phyloP scores from a whole-genome alignment of 2,113 vertebrate genomes.

The Leptobrachium leishanense region DNA sequence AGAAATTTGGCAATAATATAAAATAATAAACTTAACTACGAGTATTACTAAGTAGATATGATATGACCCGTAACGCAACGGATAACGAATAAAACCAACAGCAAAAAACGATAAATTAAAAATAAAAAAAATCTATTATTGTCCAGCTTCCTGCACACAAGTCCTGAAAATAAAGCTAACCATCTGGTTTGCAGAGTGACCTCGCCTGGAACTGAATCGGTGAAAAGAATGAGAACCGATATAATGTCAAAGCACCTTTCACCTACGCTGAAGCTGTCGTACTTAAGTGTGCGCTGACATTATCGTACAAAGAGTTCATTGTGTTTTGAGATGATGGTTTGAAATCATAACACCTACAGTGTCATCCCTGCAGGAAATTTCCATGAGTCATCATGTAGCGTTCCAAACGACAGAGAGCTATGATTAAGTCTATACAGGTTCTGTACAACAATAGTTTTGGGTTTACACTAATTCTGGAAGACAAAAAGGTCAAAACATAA shows the following conservation, averaged over 20 bases:
- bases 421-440: too few species aligned
- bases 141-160: not conserved
- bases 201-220: not conserved
- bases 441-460: too few species aligned
- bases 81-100: too few species aligned
- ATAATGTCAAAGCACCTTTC: not conserved
- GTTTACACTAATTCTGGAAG: too few species aligned
- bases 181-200: not conserved
- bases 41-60: too few species aligned
- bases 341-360: conserved; percentile 15
- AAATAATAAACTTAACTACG: too few species aligned
- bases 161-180: not conserved
- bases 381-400: conserved; percentile 9
- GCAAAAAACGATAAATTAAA: not conserved
- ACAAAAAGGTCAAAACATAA: too few species aligned
- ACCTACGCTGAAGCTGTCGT: conserved; percentile 14
- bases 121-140: not conserved
- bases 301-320: conserved; percentile 1
- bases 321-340: conserved; percentile 5
- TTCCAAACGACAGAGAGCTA: not conserved
- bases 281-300: conserved; percentile 29
- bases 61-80: too few species aligned
- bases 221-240: conserved; percentile 5
- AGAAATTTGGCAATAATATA: too few species aligned
- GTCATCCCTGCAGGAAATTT: not conserved